phyloP scores from a whole-genome alignment of 2,113 vertebrate species.

The Rafetus swinhoei region DNA sequence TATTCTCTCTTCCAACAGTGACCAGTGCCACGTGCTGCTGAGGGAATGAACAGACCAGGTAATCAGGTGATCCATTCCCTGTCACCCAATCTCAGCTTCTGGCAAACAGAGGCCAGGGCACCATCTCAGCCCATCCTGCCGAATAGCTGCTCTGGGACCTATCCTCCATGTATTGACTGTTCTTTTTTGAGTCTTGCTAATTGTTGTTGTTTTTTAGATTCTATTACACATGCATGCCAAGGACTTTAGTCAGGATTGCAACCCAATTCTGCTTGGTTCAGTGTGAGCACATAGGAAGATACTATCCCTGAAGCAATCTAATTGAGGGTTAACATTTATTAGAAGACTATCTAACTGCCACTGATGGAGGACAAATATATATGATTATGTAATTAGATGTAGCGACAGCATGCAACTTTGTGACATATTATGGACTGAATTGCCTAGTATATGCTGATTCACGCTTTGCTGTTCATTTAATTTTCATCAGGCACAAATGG shows the following conservation, averaged over 20 bases:
- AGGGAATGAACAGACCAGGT: no score
- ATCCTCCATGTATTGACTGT: no score
- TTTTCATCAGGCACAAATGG: neutral
- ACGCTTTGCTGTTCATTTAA: neutral
- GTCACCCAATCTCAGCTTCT: no score
- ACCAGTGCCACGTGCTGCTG: no score
- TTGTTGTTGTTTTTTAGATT: no score
- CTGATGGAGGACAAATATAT: neutral
- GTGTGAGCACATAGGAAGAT: neutral
- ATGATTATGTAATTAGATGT: neutral
- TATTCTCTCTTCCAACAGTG: no score
- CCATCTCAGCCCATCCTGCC: no score
- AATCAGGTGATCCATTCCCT: no score
- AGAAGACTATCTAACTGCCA: accelerated
- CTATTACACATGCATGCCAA: no score
- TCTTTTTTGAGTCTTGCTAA: no score
- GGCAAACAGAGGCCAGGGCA: no score
- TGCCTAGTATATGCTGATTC: neutral
- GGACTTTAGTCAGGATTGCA: neutral
- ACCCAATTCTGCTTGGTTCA: neutral
- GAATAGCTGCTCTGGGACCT: no score
- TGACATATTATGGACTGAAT: neutral
- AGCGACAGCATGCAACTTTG: neutral
- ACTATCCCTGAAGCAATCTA: neutral
- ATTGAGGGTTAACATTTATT: neutral